These are phyloP conservation scores for Sylvilagus bachmani DNA, from an alignment of 2,113 vertebrate genomes.

Conservation along the genomic window DNA sequence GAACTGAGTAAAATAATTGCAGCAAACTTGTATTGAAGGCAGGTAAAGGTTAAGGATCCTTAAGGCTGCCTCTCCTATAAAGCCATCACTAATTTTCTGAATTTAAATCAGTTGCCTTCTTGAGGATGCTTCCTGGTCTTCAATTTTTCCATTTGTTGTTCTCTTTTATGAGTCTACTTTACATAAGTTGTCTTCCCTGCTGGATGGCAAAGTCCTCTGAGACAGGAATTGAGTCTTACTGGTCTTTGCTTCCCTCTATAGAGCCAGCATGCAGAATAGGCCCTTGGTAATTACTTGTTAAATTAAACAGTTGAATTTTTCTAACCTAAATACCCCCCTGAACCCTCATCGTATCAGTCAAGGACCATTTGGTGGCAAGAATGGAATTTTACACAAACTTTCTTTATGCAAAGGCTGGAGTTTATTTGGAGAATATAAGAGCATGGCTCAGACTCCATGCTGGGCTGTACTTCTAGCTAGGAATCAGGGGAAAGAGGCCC, in stretches of 20 bases:
- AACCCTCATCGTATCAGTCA: neutral
- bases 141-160: neutral
- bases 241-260: neutral
- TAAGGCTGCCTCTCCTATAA: neutral
- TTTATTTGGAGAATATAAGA: neutral
- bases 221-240: neutral
- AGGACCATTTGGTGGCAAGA: neutral
- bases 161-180: neutral
- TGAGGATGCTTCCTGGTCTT: neutral
- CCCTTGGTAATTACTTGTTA: conserved; percentile 28
- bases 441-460: neutral
- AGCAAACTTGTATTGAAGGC: neutral
- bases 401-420: neutral
- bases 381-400: neutral
- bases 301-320: conserved; percentile 1
- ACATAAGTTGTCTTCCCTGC: neutral
- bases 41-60: neutral
- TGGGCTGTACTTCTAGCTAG: neutral
- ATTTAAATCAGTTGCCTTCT: neutral
- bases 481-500: neutral
- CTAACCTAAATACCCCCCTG: neutral
- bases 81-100: neutral
- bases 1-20: neutral
- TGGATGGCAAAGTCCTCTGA: neutral
- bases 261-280: neutral